Percentiles rank a stretch among this genome's conserved stretches.
These are phyloP conservation scores for Rhinichthys osculus DNA, from an alignment of 2,797 vertebrate genomes.

Conservation along the genomic window DNA sequence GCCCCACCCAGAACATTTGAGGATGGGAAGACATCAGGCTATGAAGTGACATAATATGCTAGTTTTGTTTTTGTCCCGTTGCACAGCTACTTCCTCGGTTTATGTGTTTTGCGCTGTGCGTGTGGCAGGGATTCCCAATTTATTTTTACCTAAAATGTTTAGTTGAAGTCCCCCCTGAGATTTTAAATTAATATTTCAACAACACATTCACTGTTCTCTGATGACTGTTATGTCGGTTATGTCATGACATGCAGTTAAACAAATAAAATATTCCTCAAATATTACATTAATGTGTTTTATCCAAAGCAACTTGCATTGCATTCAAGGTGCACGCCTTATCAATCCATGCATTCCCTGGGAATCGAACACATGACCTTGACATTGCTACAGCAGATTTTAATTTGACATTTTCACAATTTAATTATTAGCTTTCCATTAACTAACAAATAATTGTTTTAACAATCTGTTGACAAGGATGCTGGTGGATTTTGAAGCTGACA, in stretches of 20 bases:
- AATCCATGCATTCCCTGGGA: background rate
- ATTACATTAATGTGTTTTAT: background rate
- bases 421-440: background rate
- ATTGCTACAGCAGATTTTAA: background rate
- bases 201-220: background rate
- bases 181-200: background rate
- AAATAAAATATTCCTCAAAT: background rate
- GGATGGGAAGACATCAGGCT: no score
- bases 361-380: background rate
- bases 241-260: background rate
- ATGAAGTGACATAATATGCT: background rate
- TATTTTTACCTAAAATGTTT: background rate
- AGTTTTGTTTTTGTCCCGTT: background rate
- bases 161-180: background rate
- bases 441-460: background rate
- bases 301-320: background rate
- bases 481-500: constrained; percentile 1
- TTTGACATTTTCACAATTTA: background rate
- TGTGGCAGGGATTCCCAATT: background rate
- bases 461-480: background rate
- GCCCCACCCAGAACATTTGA: no score
- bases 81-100: background rate
- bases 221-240: background rate
- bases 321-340: background rate
- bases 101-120: background rate